Base-by-base conservation (phyloP, 1,140 invertebrate species). In the Dryas iulia region DNA sequence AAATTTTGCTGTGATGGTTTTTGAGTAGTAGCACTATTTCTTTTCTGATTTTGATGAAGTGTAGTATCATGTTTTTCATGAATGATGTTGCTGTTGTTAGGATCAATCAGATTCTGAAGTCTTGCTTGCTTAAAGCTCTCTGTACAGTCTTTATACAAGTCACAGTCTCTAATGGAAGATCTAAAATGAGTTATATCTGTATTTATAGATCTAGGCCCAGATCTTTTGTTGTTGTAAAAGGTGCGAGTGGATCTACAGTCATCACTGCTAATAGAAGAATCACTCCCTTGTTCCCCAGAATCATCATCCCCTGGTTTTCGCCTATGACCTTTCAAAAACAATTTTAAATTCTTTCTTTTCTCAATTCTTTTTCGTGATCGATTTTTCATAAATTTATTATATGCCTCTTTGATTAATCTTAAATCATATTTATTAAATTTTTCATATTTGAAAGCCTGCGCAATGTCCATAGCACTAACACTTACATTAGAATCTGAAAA, bases 191-290 rank as follows among this genome's bases (percentile, higher is more conserved):
- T 59, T 7, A 82, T 54, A 66, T 83, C 63, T 59, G 72, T 77
- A 66, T 64, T 73, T 68, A 67, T 69, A 68, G 31, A 70, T 73
- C 57, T 69, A 67, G 72, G 61, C 54, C 61, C 60, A 11, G 64
- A 6, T 69, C 35, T 60, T 82, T 68, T 81, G 70, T 61, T 76
- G 82, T 58, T 69, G 77, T 24, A 74, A 30, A n/a, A 69, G 30
- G 78, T 81, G 68, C 63, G 77, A 24, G 74, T 72, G 26, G 86
- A 84, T 56, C 72, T 76, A 59, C 72, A 71, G 71, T 87, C 84
- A 81, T 91, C 85, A 82, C 82, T 84, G 59, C 81, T 86, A 23
- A 83, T 66, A 10, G 86, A 84, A 47, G 86, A 89, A 61, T 84
- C 75, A 78, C 82, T 87, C 14, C 77, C 86, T 70, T 77, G 72